Evolutionary conservation across 1,140 invertebrate species (phyloP), one percentile per base, ranked within the genome.

Genomic region (Drosophila sechellia): DNA sequence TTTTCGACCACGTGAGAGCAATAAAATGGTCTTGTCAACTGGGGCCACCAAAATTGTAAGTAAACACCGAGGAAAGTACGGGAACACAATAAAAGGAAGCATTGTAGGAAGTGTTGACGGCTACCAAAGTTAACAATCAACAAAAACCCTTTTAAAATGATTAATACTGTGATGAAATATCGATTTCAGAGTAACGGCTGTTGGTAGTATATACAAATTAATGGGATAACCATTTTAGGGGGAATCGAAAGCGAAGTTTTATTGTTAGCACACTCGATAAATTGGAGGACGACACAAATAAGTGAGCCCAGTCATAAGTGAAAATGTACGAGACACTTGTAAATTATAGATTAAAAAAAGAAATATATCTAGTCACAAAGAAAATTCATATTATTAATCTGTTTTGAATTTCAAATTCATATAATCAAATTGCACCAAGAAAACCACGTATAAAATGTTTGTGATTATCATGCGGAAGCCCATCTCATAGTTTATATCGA

Each of bases 391-490:
- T 27, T 27, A 6, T 31, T 31, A 8, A 5, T 48, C 13, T 40
- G 39, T 63, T 8, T n/a, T 25, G 6, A 1, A 35, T 43, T 76
- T 65, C 4, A 79, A 56, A 46, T 81, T 79, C 54, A 81, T 71
- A 17, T 52, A 85, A 60, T 85, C 81, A 46, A 81, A 86, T 27
- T 86, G 81, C 8, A 86, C 66, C 8, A 86, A 46, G 27, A 81
- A 86, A 3, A 86, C 15, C 13, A 81, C 58, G 35, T 86, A 86
- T 10, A 71, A 12, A 6, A 77, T 27, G 6, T 52, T 63, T 4
- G 74, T 66, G 1, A 86, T 58, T 13, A 63, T n/a, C 64, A 78
- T 75, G 1, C 54, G 77, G 43, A 86, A 86, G 2, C 83, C 83
- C 74, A 81, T 72, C 2, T 37, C 58, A 39, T 76, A 64, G 12